Conservation (phyloP, 1,140 invertebrate species). For the Campodea augens region DNA sequence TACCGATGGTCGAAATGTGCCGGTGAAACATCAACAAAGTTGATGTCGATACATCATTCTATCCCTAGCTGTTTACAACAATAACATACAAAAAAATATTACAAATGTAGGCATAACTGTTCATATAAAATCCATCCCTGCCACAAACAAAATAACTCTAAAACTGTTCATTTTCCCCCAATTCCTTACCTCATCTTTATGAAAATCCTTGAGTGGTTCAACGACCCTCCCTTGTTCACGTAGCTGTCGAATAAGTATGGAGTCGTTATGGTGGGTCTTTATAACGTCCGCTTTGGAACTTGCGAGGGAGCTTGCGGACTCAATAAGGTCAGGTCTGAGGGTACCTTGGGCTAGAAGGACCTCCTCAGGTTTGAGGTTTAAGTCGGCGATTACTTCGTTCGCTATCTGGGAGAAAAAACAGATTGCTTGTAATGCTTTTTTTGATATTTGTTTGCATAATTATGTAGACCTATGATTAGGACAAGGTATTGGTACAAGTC, state of each 20-base stretch:
- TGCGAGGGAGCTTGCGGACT: constrained; percentile 76
- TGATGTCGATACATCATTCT: no score
- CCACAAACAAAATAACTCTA: constrained; percentile 2
- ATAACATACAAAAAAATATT: neutral
- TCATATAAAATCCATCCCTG: neutral
- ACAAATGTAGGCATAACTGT: neutral
- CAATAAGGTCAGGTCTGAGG: constrained; percentile 90
- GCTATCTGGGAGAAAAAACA: constrained; percentile 34
- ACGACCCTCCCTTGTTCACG: constrained; percentile 72
- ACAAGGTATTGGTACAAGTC: neutral
- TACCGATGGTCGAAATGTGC: no score
- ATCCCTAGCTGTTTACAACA: neutral
- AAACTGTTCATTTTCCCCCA: no score
- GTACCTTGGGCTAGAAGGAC: constrained; percentile 79
- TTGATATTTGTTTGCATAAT: neutral
- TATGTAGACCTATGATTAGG: no score
- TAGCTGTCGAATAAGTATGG: constrained; percentile 76
- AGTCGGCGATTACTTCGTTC: constrained; percentile 57
- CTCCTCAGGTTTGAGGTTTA: constrained; percentile 67
- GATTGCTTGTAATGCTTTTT: no score
- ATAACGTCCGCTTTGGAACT: constrained; percentile 80
- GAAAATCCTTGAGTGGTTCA: constrained; percentile 96
- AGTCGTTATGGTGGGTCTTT: constrained; percentile 99
- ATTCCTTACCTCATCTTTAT: constrained; percentile 87
- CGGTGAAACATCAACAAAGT: no score